Evolutionary conservation across 2,113 vertebrate species (phyloP).

Genomic region (Dissostichus mawsoni): DNA sequence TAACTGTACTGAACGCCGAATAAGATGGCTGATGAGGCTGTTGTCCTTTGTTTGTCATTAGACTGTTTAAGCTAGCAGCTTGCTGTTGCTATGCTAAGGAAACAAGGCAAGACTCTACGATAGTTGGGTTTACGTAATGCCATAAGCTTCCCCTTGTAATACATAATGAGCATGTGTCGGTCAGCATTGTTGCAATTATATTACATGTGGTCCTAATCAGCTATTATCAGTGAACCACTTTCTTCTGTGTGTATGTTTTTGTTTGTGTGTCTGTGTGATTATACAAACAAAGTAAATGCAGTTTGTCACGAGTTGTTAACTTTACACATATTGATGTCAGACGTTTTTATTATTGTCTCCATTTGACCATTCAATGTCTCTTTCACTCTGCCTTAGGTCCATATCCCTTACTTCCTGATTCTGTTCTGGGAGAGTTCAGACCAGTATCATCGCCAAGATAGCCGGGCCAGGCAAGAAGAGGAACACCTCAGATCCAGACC

Average conservation of each 20-base stretch:
- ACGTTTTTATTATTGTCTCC: not conserved
- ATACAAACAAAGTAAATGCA: not conserved
- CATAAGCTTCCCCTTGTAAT: not conserved
- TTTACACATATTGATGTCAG: not conserved
- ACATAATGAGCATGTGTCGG: not conserved
- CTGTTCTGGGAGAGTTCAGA: slow-evolving; percentile 90
- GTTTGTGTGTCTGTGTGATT: not conserved
- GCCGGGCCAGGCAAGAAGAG: slow-evolving; percentile 98
- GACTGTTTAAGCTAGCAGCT: slow-evolving; percentile 21
- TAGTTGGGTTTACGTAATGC: not conserved
- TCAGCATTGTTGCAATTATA: slow-evolving; percentile 1
- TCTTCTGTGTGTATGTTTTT: not conserved
- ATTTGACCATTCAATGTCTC: not conserved
- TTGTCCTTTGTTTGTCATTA: slow-evolving; percentile 55
- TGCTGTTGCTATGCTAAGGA: slow-evolving; percentile 52
- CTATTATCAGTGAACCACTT: not conserved
- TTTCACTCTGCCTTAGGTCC: slow-evolving; percentile 42
- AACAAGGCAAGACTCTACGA: slow-evolving; percentile 1
- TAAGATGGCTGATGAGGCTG: slow-evolving; percentile 35
- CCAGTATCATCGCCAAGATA: slow-evolving; percentile 98
- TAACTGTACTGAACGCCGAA: not conserved
- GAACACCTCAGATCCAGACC: slow-evolving; percentile 97
- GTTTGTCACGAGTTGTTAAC: not conserved
- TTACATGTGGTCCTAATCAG: slow-evolving; percentile 1
- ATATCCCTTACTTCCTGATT: slow-evolving; percentile 81